Conservation (phyloP, 2,797 vertebrate species). For the Anguilla pacifica region DNA sequence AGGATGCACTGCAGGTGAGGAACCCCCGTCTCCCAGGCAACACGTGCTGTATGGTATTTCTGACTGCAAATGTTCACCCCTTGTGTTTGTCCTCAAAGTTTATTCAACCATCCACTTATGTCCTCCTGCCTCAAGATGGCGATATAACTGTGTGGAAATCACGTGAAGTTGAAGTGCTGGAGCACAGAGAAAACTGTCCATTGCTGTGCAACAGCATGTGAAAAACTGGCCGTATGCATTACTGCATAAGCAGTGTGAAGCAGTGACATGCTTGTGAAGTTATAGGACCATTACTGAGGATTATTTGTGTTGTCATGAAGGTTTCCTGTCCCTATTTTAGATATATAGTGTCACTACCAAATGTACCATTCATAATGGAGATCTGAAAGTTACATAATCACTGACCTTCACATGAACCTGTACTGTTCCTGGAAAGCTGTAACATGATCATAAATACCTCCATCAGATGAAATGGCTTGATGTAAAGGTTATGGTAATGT, state of each 20-base stretch:
- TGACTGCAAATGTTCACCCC: too few relatives aligned
- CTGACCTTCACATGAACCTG: background rate
- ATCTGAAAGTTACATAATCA: background rate
- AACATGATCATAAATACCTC: too few relatives aligned
- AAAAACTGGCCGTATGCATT: background rate
- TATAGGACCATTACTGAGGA: background rate
- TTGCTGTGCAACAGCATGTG: background rate
- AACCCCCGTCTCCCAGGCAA: background rate
- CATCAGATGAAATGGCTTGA: too few relatives aligned
- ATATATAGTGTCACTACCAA: too few relatives aligned
- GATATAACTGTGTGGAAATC: background rate
- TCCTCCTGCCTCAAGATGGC: background rate
- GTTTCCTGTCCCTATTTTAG: too few relatives aligned
- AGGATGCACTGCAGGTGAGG: constrained; percentile 93
- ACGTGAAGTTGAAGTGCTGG: background rate
- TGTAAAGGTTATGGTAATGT: too few relatives aligned
- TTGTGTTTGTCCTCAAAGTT: too few relatives aligned
- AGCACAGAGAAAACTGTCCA: background rate
- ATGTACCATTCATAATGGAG: too few relatives aligned
- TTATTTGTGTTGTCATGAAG: background rate
- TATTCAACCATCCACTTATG: background rate
- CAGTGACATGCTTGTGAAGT: background rate
- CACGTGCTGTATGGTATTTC: too few relatives aligned
- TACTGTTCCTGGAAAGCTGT: too few relatives aligned
- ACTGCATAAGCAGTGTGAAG: background rate